These are phyloP conservation scores for Corydoras sp. DNA, from an alignment of 2,113 vertebrate genomes.

Conservation along the genomic window DNA sequence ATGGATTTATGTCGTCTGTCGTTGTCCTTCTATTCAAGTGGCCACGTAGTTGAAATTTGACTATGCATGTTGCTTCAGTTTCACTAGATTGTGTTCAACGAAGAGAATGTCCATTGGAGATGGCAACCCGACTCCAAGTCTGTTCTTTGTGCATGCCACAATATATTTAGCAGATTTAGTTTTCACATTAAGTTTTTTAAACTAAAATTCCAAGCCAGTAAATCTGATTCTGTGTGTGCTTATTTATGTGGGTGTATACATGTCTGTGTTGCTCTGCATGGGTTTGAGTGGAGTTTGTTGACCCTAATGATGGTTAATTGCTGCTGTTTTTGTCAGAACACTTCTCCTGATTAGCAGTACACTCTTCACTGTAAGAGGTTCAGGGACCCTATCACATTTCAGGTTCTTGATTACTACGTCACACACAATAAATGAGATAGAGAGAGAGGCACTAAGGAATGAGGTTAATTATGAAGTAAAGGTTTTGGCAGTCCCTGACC, in stretches of 20 bases:
- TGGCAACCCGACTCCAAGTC: no score
- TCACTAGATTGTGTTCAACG: no score
- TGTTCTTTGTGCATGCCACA: no score
- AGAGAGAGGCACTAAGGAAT: conserved; percentile 13
- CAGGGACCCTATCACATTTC: conserved; percentile 1
- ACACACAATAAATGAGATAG: not conserved
- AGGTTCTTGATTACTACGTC: conserved; percentile 29
- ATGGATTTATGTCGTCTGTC: no score
- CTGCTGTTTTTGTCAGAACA: conserved; percentile 39
- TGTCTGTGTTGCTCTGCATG: conserved; percentile 23
- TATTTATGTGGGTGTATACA: conserved; percentile 26
- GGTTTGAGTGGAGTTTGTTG: conserved; percentile 40
- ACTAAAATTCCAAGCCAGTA: not conserved
- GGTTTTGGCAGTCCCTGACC: not conserved
- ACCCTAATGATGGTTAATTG: conserved; percentile 50
- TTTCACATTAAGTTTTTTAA: conserved; percentile 4
- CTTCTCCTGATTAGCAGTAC: conserved; percentile 45
- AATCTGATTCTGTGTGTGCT: conserved; percentile 9
- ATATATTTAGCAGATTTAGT: conserved; percentile 6
- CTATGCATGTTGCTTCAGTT: no score
- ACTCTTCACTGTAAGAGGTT: conserved; percentile 1
- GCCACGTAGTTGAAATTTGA: no score
- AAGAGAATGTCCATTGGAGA: no score
- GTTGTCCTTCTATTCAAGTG: no score
- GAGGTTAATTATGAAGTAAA: conserved; percentile 17